phyloP scores from a whole-genome alignment of 2,888 invertebrate genomes.

The Elmis aenea region DNA sequence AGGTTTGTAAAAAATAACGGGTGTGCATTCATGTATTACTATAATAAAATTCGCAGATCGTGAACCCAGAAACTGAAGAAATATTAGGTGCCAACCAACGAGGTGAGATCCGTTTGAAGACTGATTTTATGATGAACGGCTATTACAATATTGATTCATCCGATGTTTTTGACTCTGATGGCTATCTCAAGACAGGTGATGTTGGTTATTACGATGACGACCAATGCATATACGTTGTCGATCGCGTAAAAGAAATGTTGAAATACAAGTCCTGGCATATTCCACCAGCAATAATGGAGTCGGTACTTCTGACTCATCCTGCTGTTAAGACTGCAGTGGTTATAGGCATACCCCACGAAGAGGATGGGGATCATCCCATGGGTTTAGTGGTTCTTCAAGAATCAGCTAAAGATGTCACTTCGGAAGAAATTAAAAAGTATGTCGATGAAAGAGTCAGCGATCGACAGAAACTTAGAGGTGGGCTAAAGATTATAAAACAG shows the following conservation, averaged over 20 bases:
- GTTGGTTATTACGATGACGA: conserved; percentile 49
- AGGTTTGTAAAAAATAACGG: conserved; percentile 16
- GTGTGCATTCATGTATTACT: not conserved
- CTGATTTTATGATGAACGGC: conserved; percentile 38
- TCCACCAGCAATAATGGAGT: conserved; percentile 36
- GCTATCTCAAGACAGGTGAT: conserved; percentile 52
- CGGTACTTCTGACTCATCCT: conserved; percentile 33
- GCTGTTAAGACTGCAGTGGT: conserved; percentile 32
- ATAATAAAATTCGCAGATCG: conserved; percentile 38
- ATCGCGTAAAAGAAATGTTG: conserved; percentile 50
- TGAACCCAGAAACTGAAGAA: conserved; percentile 44
- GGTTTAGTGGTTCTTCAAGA: conserved; percentile 31
- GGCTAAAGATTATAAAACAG: conserved; percentile 4
- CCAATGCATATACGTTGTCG: conserved; percentile 47
- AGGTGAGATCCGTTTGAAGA: conserved; percentile 53
- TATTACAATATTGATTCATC: conserved; percentile 48
- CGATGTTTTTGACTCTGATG: conserved; percentile 43
- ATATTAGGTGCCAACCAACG: conserved; percentile 46
- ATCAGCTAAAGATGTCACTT: not conserved
- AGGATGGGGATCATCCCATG: conserved; percentile 38
- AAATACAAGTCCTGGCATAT: conserved; percentile 52
- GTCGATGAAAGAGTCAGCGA: conserved; percentile 3
- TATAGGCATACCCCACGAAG: conserved; percentile 36
- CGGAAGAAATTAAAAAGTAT: conserved; percentile 2
- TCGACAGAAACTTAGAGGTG: conserved; percentile 4